Evolutionary conservation across 2,113 vertebrate genomes (phyloP).

Genomic region (Nothoprocta pentlandii): DNA sequence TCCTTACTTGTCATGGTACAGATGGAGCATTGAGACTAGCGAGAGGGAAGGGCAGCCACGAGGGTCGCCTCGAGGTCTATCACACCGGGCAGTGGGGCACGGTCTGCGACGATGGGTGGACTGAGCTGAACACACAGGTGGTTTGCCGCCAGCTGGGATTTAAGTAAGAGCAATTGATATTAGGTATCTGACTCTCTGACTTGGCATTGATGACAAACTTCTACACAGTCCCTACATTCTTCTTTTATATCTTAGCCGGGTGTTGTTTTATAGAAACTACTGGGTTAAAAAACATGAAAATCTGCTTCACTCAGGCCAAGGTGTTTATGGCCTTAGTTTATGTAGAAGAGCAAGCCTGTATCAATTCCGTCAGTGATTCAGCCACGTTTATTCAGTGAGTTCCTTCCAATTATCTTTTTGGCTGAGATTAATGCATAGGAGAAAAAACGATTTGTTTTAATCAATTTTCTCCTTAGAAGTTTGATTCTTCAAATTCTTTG

Average conservation of each 20-base stretch:
- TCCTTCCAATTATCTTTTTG: background rate
- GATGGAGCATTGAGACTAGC: slow-evolving; percentile 88
- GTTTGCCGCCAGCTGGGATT: slow-evolving; percentile 93
- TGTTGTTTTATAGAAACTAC: background rate
- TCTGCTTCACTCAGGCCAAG: background rate
- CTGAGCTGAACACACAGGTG: slow-evolving; percentile 87
- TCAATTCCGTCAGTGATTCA: background rate
- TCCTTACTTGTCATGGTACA: slow-evolving; percentile 63
- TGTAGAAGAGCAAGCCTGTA: background rate
- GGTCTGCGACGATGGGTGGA: slow-evolving; percentile 93
- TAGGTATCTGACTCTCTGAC: background rate
- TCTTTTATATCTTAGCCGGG: background rate
- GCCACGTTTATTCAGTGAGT: background rate
- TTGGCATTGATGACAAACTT: background rate
- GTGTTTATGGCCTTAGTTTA: background rate
- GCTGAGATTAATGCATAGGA: background rate
- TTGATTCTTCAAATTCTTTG: background rate
- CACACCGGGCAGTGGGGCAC: slow-evolving; percentile 91
- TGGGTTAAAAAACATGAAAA: background rate
- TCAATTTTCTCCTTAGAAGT: background rate
- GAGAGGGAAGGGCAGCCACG: slow-evolving; percentile 81
- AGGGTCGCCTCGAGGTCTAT: slow-evolving; percentile 90
- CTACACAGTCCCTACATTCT: background rate
- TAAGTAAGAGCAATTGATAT: slow-evolving; percentile 81
- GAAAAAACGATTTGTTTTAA: background rate